These are phyloP conservation scores for Vulpes lagopus DNA, from an alignment of 2,113 vertebrate species.

Conservation along the genomic window DNA sequence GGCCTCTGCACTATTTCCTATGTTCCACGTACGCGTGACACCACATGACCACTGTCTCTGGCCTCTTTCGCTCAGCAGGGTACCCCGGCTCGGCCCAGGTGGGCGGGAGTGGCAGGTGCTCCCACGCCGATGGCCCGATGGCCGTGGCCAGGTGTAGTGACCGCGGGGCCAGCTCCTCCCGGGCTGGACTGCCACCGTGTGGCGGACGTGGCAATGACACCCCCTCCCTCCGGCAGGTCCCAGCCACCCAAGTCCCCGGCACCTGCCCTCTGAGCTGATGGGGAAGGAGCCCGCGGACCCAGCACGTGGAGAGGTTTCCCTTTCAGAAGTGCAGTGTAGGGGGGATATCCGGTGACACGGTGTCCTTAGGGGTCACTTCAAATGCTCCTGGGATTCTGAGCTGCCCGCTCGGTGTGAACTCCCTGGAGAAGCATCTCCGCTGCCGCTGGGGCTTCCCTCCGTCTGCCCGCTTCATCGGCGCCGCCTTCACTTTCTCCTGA, in stretches of 20 bases:
- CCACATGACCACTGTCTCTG: too few species aligned
- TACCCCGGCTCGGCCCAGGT: too few species aligned
- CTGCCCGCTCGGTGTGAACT: neutral
- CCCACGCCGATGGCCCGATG: too few species aligned
- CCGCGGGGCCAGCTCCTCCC: neutral
- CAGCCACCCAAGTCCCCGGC: too few species aligned
- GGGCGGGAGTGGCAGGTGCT: too few species aligned
- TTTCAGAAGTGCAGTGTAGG: neutral
- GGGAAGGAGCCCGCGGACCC: neutral
- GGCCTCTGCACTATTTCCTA: too few species aligned
- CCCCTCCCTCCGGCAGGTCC: fast-evolving
- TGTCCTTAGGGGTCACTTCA: neutral
- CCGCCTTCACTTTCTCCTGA: neutral
- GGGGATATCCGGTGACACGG: too few species aligned
- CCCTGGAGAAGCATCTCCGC: neutral
- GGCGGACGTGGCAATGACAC: neutral
- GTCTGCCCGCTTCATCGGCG: neutral
- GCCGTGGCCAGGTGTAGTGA: too few species aligned
- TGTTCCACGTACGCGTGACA: too few species aligned
- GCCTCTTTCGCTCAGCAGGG: too few species aligned
- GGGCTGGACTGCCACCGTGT: slow-evolving; percentile 8
- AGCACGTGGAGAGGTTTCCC: neutral
- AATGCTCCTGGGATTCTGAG: neutral
- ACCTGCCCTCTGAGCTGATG: neutral
- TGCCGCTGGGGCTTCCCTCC: neutral